Evolutionary conservation across 2,797 vertebrate genomes (phyloP), one percentile per base, ranked within the genome.

Genomic region (Diplodus sargus): DNA sequence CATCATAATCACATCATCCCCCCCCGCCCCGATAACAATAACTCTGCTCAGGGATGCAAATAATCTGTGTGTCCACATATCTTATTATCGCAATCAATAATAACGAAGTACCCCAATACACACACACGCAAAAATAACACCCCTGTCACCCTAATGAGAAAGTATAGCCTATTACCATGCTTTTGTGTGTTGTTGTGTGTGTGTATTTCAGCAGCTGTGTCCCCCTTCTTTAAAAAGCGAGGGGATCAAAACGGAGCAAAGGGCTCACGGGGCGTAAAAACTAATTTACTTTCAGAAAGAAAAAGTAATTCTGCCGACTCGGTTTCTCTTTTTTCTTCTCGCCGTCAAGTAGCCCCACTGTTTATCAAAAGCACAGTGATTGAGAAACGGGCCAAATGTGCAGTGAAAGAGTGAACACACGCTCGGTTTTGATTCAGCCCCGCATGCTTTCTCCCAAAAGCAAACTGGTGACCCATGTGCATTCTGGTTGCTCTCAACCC

Each of bases 61-160:
- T 94, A 93, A 95, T 95, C 88, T 85, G 89, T 90, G 92, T 80
- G 92, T 93, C 91, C 92, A 93, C 91, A 90, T 93, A 90, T 95
- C 92, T 92, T 93, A 95, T 94, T 93, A 94, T 93, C 91, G 84
- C 92, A 94, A 95, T 95, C 95, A 94, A 94, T 95, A 95, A 95
- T 91, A 87, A 84, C 58, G 78, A 90, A 87, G 83, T 66, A 79
- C 60, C 70, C 74, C 71, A 66, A 85, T 30, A 88, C 84, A 84
- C 78, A 74, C 64, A 68, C 51, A 74, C 72, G 65, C 64, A 85
- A 73, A 89, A 89, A 89, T 84, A 86, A 87, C 82, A 76, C 72
- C 58, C 76, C 82, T 90, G 91, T 91, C 90, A 85, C 61, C 58
- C 70, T 92, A 93, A 93, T 93, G 90, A 93, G 87, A 90, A 92